Conservation (phyloP, 1,140 invertebrate species). For the Rhagoletis zephyria region DNA sequence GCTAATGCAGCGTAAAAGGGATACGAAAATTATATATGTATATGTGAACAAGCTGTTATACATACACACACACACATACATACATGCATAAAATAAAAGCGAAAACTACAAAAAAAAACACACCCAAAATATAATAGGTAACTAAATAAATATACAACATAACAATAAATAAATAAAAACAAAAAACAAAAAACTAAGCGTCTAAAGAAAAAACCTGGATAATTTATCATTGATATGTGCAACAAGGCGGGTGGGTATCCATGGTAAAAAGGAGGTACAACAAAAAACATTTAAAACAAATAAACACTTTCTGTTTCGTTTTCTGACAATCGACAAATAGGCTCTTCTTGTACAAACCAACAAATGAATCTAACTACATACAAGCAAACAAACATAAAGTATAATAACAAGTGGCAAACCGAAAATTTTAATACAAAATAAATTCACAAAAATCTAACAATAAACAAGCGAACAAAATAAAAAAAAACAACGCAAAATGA, state of each 20-base stretch:
- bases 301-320: slow-evolving; percentile 56
- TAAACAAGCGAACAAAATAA: slow-evolving; percentile 55
- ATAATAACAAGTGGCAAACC: slow-evolving; percentile 63
- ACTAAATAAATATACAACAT: slow-evolving; percentile 38
- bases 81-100: slow-evolving; percentile 25
- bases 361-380: slow-evolving; percentile 63
- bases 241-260: background rate
- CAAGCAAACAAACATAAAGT: slow-evolving; percentile 57
- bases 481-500: slow-evolving; percentile 27
- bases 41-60: slow-evolving; percentile 17
- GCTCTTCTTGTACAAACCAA: slow-evolving; percentile 61
- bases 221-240: slow-evolving; percentile 18
- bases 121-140: slow-evolving; percentile 9
- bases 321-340: slow-evolving; percentile 74
- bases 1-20: background rate
- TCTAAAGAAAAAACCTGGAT: background rate
- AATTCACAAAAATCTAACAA: slow-evolving; percentile 56
- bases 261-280: slow-evolving; percentile 28
- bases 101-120: slow-evolving; percentile 52
- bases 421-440: slow-evolving; percentile 60
- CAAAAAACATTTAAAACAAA: background rate
- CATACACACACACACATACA: slow-evolving; percentile 1
- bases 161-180: slow-evolving; percentile 33
- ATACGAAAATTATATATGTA: slow-evolving; percentile 11
- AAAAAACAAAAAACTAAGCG: background rate